These are phyloP conservation scores for Lutjanus campechanus DNA, from an alignment of 2,797 vertebrate species.

Conservation along the genomic window DNA sequence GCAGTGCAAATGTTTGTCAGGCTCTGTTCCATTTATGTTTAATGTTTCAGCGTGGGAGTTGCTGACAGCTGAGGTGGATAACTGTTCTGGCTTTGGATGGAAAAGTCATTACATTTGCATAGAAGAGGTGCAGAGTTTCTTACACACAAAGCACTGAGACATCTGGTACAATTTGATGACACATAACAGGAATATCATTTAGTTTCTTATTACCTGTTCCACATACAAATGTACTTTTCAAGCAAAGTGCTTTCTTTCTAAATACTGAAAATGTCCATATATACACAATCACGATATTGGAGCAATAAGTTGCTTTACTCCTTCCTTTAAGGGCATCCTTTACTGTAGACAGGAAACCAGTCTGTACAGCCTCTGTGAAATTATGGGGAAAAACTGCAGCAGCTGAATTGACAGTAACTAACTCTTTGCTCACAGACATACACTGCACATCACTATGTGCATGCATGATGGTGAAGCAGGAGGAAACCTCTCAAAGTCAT, in stretches of 20 bases:
- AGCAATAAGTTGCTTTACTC: background rate
- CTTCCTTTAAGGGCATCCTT: background rate
- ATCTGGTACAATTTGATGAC: background rate
- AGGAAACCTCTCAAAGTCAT: constrained; percentile 10
- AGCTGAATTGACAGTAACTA: constrained; percentile 41
- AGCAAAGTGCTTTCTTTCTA: background rate
- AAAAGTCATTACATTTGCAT: background rate
- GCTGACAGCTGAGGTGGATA: background rate
- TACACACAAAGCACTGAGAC: background rate
- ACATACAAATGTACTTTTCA: background rate
- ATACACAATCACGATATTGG: background rate
- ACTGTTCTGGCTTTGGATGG: background rate
- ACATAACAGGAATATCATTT: background rate
- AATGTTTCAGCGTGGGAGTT: constrained; percentile 5
- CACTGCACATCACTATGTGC: constrained; percentile 18
- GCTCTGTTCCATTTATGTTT: background rate
- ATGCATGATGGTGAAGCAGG: constrained; percentile 23
- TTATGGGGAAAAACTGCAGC: background rate
- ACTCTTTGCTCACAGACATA: constrained; percentile 10
- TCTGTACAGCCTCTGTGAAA: background rate
- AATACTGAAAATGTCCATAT: background rate
- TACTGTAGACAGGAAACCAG: background rate
- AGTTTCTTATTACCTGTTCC: background rate
- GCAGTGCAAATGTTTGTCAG: background rate
- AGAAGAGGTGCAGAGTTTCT: background rate